A percentile compares a stretch with the other conserved stretches of the same genome.
Evolutionary conservation across 2,113 vertebrate species (phyloP).

Genomic region (Mugil cephalus): DNA sequence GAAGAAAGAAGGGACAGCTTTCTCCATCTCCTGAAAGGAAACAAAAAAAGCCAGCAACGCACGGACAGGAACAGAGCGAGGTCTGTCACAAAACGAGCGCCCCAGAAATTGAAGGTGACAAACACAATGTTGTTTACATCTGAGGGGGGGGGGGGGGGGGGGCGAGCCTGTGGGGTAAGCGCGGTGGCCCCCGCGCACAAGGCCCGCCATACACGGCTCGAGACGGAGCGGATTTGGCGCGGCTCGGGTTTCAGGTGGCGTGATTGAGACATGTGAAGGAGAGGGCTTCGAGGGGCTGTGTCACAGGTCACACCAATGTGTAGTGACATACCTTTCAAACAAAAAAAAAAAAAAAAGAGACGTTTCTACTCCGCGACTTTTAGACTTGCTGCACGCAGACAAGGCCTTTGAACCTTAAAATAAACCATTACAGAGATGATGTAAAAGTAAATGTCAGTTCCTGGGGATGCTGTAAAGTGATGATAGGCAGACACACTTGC

Average conservation of each 20-base stretch:
- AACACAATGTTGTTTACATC: slow-evolving; percentile 79
- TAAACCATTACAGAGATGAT: slow-evolving; percentile 67
- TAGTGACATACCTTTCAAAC: slow-evolving; percentile 79
- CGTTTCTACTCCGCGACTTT: slow-evolving; percentile 34
- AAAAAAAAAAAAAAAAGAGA: slow-evolving; percentile 69
- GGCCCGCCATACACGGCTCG: slow-evolving; percentile 46
- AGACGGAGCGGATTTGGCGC: slow-evolving; percentile 44
- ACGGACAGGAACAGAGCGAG: slow-evolving; percentile 72
- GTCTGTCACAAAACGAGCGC: slow-evolving; percentile 74
- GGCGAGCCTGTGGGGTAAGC: slow-evolving; percentile 30
- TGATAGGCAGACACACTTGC: slow-evolving; percentile 61
- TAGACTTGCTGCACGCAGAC: slow-evolving; percentile 27
- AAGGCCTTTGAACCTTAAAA: slow-evolving; percentile 62
- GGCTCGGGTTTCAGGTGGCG: slow-evolving; percentile 70
- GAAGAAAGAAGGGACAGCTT: slow-evolving; percentile 72
- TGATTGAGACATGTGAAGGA: slow-evolving; percentile 66
- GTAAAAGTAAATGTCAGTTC: slow-evolving; percentile 56
- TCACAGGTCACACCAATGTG: slow-evolving; percentile 73
- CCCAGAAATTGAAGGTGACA: slow-evolving; percentile 78
- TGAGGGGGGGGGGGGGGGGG: too few species aligned
- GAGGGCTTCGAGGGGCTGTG: slow-evolving; percentile 55
- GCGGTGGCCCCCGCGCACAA: slow-evolving; percentile 52
- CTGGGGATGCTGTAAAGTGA: slow-evolving; percentile 43
- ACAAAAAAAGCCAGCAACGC: slow-evolving; percentile 64
- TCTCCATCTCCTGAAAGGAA: slow-evolving; percentile 73